phyloP scores from a whole-genome alignment of 2,113 vertebrate genomes.

The Amphiprion percula region DNA sequence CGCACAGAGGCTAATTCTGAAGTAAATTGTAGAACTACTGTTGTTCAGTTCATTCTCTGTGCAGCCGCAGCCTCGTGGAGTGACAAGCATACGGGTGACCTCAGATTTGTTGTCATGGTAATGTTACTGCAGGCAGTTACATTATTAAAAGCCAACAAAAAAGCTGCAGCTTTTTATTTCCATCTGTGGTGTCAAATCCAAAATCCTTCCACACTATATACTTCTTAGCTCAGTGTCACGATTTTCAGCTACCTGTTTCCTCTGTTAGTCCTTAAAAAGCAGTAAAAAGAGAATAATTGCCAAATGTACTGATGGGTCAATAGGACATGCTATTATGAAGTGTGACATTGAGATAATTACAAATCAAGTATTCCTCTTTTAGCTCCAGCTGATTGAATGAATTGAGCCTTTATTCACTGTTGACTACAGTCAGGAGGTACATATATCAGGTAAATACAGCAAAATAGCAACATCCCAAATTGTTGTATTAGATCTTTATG shows the following conservation, averaged over 20 bases:
- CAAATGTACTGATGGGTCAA: too few species aligned
- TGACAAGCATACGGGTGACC: constrained; percentile 1
- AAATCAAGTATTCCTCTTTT: too few species aligned
- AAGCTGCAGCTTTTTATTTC: neutral
- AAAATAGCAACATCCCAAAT: too few species aligned
- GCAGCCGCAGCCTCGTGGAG: neutral
- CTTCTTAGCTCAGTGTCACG: neutral
- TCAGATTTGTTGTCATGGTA: constrained; percentile 25
- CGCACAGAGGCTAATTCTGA: neutral
- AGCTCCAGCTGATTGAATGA: too few species aligned
- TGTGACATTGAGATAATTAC: too few species aligned
- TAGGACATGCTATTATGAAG: too few species aligned
- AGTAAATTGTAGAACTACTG: neutral
- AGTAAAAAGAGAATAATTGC: too few species aligned
- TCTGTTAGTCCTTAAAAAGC: neutral
- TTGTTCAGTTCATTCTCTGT: neutral
- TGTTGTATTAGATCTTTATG: too few species aligned
- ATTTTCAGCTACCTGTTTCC: neutral
- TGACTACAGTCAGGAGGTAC: too few species aligned
- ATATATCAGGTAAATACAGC: too few species aligned
- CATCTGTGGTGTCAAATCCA: neutral
- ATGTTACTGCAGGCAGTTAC: constrained; percentile 7
- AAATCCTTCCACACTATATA: neutral
- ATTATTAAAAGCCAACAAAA: neutral
- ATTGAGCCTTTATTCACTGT: too few species aligned